Evolutionary conservation across 2,888 invertebrate species (phyloP).

Genomic region (Rutpela maculata): DNA sequence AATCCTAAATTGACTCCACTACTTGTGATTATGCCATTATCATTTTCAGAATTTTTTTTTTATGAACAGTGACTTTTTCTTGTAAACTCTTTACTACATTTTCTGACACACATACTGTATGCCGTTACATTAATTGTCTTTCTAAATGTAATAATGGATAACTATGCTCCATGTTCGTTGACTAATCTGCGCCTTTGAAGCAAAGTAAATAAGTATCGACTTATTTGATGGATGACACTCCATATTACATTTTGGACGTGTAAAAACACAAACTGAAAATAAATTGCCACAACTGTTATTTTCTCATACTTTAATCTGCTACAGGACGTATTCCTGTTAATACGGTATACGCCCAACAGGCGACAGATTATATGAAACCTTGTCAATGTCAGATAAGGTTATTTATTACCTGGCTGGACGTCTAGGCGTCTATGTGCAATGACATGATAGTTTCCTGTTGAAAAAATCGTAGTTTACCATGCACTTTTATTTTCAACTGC

Average conservation of each 20-base stretch:
- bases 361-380: constrained; percentile 9
- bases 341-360: constrained; percentile 1
- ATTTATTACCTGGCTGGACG: constrained; percentile 17
- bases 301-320: constrained; percentile 24
- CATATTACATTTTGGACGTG: constrained; percentile 5
- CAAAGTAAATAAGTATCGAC: constrained; percentile 10
- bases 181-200: not conserved
- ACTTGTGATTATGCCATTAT: too few relatives aligned
- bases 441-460: not conserved
- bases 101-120: too few relatives aligned
- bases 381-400: constrained; percentile 24
- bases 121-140: too few relatives aligned
- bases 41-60: too few relatives aligned
- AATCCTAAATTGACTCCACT: too few relatives aligned
- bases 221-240: constrained; percentile 5
- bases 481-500: too few relatives aligned
- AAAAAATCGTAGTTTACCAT: too few relatives aligned
- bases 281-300: constrained; percentile 35
- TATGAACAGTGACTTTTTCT: too few relatives aligned
- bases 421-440: constrained; percentile 1
- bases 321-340: not conserved
- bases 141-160: not conserved
- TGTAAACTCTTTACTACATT: too few relatives aligned
- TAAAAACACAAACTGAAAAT: constrained; percentile 26
- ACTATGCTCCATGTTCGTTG: not conserved